These are phyloP conservation scores for Epicampocera succincta DNA, from an alignment of 2,888 invertebrate species.

Conservation along the genomic window DNA sequence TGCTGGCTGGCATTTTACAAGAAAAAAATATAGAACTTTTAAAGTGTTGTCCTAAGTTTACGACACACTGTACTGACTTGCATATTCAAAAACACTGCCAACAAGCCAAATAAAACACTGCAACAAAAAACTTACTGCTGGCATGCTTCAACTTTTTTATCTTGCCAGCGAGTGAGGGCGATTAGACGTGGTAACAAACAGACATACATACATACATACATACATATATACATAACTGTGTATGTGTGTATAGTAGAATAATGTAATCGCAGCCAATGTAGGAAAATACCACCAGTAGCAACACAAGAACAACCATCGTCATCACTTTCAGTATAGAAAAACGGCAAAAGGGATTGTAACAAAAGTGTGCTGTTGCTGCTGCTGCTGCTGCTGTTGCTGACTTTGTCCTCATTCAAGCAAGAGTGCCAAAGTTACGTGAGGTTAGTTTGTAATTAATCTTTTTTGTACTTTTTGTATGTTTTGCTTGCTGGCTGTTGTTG, in stretches of 20 bases:
- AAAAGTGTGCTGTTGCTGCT: conserved; percentile 65
- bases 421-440: conserved; percentile 69
- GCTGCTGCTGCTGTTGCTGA: conserved; percentile 63
- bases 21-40: neutral
- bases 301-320: conserved; percentile 2
- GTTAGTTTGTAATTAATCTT: conserved; percentile 70
- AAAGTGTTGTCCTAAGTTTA: neutral
- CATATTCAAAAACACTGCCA: neutral
- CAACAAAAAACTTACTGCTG: conserved; percentile 37
- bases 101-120: conserved; percentile 12
- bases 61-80: conserved; percentile 22
- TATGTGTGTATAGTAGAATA: neutral
- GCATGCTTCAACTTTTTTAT: conserved; percentile 53
- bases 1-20: too few relatives aligned
- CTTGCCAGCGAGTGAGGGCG: conserved; percentile 60
- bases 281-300: conserved; percentile 41
- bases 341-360: conserved; percentile 41
- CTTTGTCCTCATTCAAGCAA: conserved; percentile 62
- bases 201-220: conserved; percentile 27
- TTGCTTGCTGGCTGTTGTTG: conserved; percentile 2
- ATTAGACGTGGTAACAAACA: conserved; percentile 46
- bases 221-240: neutral
- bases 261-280: conserved; percentile 58
- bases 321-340: conserved; percentile 28
- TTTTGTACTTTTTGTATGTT: conserved; percentile 22